Base-by-base conservation (phyloP, 1,140 invertebrate genomes). In the Drosophila kepulauana region DNA sequence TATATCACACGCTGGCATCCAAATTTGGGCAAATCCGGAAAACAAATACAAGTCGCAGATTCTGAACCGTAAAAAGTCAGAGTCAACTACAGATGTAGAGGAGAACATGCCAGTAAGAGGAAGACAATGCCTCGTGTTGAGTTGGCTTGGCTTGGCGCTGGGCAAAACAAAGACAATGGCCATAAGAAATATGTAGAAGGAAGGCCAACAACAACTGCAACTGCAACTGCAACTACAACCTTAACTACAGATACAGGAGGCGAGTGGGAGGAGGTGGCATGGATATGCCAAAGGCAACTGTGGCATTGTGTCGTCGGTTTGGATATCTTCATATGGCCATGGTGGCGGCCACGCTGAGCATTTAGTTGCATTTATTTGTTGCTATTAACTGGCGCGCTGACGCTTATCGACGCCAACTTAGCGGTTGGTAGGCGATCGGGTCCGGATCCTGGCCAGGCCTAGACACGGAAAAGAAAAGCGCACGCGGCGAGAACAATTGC, bases 351-450 rank as follows among this genome's bases (percentile, higher is more conserved):
- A 70, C 56, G 57, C 70, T 51, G 59, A 91, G 81, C 89, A 91
- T 91, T 91, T 91, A 91, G 89, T 87, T 91, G 86, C 85, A 91
- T 91, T 91, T 89, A 91, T 91, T 91, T 91, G 89, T 91, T 91
- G 85, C 89, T 87, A 91, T 91, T 91, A 91, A 91, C 89, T 91
- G 89, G 89, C 82, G 78, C 85, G 81, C 88, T 81, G 88, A 88
- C 88, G 89, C 89, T 91, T 91, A 91, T 91, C 89, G 88, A 63
- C 45, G 56, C 57, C 81, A 65, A 35, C 49, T 45, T 43, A 43
- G 41, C 41, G 3, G 41, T 43, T 43, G 41, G 38, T 41, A 41
- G n/a, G 33, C 33, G 10, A 28, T 57, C 54, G 54, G 59, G 59
- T 35, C 16, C 57, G 38, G 52, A 33, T 52, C 56, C 48, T 45